A percentile compares a stretch with the other conserved stretches of the same genome.
These are phyloP conservation scores for Thunnus albacares DNA, from an alignment of 2,797 vertebrate species.

Conservation along the genomic window DNA sequence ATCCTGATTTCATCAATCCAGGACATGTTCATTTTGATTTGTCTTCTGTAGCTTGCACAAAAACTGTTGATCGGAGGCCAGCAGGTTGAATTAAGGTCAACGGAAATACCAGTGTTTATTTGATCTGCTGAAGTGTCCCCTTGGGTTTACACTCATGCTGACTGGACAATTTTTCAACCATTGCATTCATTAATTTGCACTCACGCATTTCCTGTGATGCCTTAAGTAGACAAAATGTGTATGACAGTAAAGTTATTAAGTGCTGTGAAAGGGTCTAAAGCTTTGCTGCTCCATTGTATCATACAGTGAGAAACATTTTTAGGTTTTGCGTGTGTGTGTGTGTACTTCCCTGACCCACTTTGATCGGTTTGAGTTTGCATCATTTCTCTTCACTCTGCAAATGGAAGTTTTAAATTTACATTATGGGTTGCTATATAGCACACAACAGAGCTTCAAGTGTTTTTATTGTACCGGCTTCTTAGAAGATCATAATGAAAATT, in stretches of 20 bases:
- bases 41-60: constrained; percentile 33
- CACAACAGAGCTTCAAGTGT: not conserved
- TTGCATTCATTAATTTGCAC: constrained; percentile 46
- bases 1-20: constrained; percentile 38
- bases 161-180: constrained; percentile 40
- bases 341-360: constrained; percentile 31
- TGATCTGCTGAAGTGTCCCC: constrained; percentile 50
- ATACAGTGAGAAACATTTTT: constrained; percentile 1
- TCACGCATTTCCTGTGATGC: constrained; percentile 40
- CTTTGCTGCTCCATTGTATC: constrained; percentile 13
- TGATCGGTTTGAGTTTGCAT: constrained; percentile 16
- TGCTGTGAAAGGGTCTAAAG: not conserved
- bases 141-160: constrained; percentile 47
- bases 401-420: constrained; percentile 1
- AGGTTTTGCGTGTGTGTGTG: not conserved
- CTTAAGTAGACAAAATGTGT: constrained; percentile 30
- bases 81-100: constrained; percentile 60
- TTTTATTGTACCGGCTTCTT: constrained; percentile 5
- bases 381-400: constrained; percentile 15
- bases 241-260: constrained; percentile 6
- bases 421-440: not conserved
- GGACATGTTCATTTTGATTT: constrained; percentile 58
- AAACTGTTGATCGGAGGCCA: constrained; percentile 44
- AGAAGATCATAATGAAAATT: constrained; percentile 21
- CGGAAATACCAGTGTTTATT: constrained; percentile 61